These are phyloP conservation scores for Heptranchias perlo DNA, from an alignment of 2,113 vertebrate species.

Conservation along the genomic window DNA sequence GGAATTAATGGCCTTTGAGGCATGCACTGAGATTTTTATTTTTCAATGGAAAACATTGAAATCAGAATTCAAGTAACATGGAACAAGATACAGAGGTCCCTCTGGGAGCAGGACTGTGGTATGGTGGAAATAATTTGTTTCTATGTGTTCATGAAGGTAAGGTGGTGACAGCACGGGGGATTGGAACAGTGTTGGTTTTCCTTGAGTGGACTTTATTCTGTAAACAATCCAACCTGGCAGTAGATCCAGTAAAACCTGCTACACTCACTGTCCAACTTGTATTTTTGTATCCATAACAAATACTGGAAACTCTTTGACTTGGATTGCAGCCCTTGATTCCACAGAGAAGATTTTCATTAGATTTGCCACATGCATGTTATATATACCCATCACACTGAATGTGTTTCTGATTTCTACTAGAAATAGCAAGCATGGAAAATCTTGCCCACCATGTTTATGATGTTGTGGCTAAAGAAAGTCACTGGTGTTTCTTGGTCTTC, in stretches of 20 bases:
- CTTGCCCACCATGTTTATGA: too few relatives aligned
- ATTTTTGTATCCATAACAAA: conserved; percentile 4
- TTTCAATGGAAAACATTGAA: neutral
- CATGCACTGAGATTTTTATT: neutral
- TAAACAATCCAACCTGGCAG: neutral
- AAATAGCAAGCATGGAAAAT: neutral
- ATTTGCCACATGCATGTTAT: neutral
- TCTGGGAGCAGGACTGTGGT: neutral
- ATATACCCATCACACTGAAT: neutral
- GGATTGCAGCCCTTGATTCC: conserved; percentile 14
- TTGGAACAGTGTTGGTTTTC: neutral
- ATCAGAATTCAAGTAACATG: neutral
- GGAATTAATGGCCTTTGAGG: neutral
- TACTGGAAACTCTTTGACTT: neutral
- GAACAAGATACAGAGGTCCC: neutral
- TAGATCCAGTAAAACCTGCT: neutral
- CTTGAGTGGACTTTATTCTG: neutral
- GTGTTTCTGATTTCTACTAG: neutral
- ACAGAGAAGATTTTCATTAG: neutral
- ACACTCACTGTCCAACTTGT: neutral
- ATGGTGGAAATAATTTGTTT: neutral
- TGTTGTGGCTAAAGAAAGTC: neutral
- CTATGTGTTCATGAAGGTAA: neutral
- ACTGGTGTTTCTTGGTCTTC: neutral
- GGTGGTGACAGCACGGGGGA: neutral